Evolutionary conservation across 2,888 invertebrate genomes (phyloP).

Genomic region (Kuschelorhynchus macadamiae): DNA sequence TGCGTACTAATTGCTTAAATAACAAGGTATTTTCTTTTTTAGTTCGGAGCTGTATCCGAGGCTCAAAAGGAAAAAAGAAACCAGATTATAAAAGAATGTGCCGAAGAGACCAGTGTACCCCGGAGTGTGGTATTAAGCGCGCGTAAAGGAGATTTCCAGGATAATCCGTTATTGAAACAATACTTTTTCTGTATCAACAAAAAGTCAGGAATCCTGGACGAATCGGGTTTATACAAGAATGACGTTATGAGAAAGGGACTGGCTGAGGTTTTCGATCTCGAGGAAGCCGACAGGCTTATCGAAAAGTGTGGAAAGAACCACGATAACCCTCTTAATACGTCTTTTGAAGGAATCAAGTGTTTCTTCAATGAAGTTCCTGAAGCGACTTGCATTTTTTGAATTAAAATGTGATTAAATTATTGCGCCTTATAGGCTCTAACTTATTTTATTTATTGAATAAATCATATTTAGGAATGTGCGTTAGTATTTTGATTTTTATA

Average conservation of each 20-base stretch:
- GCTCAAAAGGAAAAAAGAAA: conserved; percentile 50
- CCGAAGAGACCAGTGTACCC: conserved; percentile 42
- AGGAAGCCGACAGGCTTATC: conserved; percentile 21
- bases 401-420: neutral
- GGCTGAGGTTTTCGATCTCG: conserved; percentile 21
- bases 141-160: conserved; percentile 45
- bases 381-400: conserved; percentile 1
- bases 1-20: too few relatives aligned
- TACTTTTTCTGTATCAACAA: conserved; percentile 52
- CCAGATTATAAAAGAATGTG: conserved; percentile 50
- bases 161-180: conserved; percentile 52
- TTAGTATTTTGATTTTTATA: too few relatives aligned
- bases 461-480: too few relatives aligned
- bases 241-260: conserved; percentile 47
- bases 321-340: conserved; percentile 35
- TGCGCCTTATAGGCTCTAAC: neutral
- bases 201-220: conserved; percentile 52
- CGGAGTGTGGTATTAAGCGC: conserved; percentile 46
- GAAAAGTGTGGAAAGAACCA: conserved; percentile 39
- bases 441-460: conserved; percentile 16
- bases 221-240: conserved; percentile 52
- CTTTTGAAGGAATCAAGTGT: conserved; percentile 39
- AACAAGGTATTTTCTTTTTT: conserved; percentile 21
- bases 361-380: conserved; percentile 35
- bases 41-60: conserved; percentile 43